phyloP scores from a whole-genome alignment of 1,140 invertebrate species.

The Charaxes varanes region DNA sequence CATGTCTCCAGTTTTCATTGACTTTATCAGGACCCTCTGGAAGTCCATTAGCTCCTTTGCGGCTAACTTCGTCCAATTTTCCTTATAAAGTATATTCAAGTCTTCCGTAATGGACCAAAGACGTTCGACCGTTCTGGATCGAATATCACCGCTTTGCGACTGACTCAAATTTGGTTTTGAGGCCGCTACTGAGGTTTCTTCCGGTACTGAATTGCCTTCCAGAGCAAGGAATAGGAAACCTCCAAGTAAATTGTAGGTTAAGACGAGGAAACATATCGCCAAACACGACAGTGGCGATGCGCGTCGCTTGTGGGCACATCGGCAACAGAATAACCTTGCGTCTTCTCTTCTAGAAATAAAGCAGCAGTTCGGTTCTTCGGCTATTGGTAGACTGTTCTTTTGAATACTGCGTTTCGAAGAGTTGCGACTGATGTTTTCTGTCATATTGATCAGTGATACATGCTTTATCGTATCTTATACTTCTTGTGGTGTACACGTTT shows the following conservation, averaged over 20 bases:
- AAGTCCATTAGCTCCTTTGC: slow-evolving; percentile 90
- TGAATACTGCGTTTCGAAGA: slow-evolving; percentile 32
- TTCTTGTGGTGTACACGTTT: slow-evolving; percentile 48
- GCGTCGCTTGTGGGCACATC: slow-evolving; percentile 48
- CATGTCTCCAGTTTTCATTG: slow-evolving; percentile 36
- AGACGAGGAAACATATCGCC: slow-evolving; percentile 89
- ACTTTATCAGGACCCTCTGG: slow-evolving; percentile 77
- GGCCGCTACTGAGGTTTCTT: slow-evolving; percentile 76
- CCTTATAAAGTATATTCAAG: slow-evolving; percentile 94
- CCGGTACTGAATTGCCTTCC: slow-evolving; percentile 78
- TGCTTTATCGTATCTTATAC: slow-evolving; percentile 50
- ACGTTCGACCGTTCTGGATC: slow-evolving; percentile 82
- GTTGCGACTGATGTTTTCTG: slow-evolving; percentile 36
- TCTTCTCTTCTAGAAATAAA: slow-evolving; percentile 29
- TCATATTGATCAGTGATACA: slow-evolving; percentile 32
- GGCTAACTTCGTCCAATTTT: slow-evolving; percentile 93
- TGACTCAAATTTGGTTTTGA: slow-evolving; percentile 76
- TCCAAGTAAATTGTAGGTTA: slow-evolving; percentile 92
- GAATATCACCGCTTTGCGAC: slow-evolving; percentile 61
- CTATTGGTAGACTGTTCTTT: slow-evolving; percentile 22
- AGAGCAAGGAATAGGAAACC: slow-evolving; percentile 94
- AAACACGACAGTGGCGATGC: slow-evolving; percentile 63
- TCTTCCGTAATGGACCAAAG: slow-evolving; percentile 96
- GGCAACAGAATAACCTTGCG: slow-evolving; percentile 39
- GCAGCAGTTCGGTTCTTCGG: slow-evolving; percentile 34